Evolutionary conservation across 1,140 invertebrate genomes (phyloP).

Genomic region (Artemia franciscana): DNA sequence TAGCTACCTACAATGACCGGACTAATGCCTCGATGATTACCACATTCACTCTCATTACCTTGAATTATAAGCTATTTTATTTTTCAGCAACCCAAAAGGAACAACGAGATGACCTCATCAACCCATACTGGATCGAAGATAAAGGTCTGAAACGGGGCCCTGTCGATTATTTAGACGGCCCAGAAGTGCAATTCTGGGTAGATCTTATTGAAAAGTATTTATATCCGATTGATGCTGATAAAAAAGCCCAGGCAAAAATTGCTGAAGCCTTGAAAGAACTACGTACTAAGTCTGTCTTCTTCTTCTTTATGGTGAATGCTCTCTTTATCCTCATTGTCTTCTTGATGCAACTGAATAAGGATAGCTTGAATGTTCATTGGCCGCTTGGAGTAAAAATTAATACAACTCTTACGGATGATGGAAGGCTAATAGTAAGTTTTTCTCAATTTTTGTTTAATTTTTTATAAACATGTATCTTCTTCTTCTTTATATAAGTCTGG

Average conservation of each 20-base stretch:
- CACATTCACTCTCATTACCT: too few species aligned
- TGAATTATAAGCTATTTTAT: conserved; percentile 7
- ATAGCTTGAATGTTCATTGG: conserved; percentile 82
- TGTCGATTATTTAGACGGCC: conserved; percentile 53
- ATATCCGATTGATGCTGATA: conserved; percentile 76
- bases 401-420: conserved; percentile 35
- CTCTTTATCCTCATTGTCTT: conserved; percentile 96
- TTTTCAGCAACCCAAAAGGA: conserved; percentile 23
- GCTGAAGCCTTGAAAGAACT: conserved; percentile 69
- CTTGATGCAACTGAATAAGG: conserved; percentile 92
- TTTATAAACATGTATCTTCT: too few species aligned
- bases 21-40: too few species aligned
- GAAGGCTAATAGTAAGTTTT: not conserved
- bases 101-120: conserved; percentile 54
- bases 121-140: conserved; percentile 88
- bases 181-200: conserved; percentile 76
- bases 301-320: conserved; percentile 98
- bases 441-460: too few species aligned
- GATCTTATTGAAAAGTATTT: conserved; percentile 81
- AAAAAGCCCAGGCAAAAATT: conserved; percentile 68
- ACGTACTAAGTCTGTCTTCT: conserved; percentile 86
- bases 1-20: too few species aligned
- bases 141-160: conserved; percentile 66
- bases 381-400: conserved; percentile 79
- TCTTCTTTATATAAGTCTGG: too few species aligned